Evolutionary conservation across 2,113 vertebrate genomes (phyloP).

Genomic region (Symphodus melops): DNA sequence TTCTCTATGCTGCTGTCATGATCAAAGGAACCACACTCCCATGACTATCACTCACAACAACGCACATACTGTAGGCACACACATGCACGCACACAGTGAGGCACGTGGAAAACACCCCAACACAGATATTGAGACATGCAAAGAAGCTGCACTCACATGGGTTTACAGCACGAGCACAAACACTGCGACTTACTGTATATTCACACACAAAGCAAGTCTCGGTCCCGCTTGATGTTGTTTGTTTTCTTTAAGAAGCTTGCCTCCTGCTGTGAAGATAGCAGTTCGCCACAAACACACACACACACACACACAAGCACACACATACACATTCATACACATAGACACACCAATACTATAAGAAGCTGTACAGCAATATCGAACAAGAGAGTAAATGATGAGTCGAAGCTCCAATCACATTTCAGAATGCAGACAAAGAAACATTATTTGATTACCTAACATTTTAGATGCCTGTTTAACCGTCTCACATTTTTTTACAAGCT

Average conservation of each 20-base stretch:
- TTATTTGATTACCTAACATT: not conserved
- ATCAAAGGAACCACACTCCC: slow-evolving; percentile 68
- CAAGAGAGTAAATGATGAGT: slow-evolving; percentile 42
- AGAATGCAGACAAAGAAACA: slow-evolving; percentile 16
- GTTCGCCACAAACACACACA: slow-evolving; percentile 24
- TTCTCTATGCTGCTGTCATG: slow-evolving; percentile 68
- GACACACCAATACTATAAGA: slow-evolving; percentile 18
- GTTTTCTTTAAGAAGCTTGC: slow-evolving; percentile 66
- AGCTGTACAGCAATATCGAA: slow-evolving; percentile 36
- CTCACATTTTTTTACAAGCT: slow-evolving; percentile 17
- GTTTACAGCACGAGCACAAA: slow-evolving; percentile 23
- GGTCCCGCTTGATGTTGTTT: slow-evolving; percentile 49
- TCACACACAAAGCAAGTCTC: slow-evolving; percentile 48
- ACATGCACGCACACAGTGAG: slow-evolving; percentile 26
- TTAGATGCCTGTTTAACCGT: slow-evolving; percentile 17
- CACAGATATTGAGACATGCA: not conserved
- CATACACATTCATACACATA: slow-evolving; percentile 3
- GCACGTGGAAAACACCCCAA: slow-evolving; percentile 14
- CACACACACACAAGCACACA: not conserved
- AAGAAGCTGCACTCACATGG: not conserved
- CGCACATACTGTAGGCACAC: slow-evolving; percentile 46
- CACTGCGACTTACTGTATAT: slow-evolving; percentile 18
- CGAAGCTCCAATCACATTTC: slow-evolving; percentile 37
- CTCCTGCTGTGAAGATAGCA: slow-evolving; percentile 53
- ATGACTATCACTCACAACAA: slow-evolving; percentile 57